These are phyloP conservation scores for Platerodrilus igneus DNA, from an alignment of 2,888 invertebrate species.

Conservation along the genomic window DNA sequence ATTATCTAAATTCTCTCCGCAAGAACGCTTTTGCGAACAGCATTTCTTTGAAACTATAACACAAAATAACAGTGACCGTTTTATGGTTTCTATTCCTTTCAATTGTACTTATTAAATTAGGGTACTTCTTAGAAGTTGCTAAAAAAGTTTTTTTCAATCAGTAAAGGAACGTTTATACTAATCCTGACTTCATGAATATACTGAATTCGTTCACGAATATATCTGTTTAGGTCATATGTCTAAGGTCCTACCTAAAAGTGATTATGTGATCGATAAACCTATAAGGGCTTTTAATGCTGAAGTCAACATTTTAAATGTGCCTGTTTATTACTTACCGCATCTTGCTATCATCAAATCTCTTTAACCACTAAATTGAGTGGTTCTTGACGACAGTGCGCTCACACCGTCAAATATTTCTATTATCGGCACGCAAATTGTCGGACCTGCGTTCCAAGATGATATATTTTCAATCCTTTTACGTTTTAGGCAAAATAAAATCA, in stretches of 20 bases:
- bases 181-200: conserved; percentile 5
- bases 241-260: background rate
- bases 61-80: conserved; percentile 1
- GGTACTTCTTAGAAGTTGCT: conserved; percentile 6
- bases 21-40: conserved; percentile 13
- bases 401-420: conserved; percentile 17
- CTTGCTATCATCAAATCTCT: conserved; percentile 17
- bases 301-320: background rate
- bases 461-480: conserved; percentile 26
- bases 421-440: conserved; percentile 18
- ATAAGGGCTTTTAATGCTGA: background rate
- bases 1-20: background rate
- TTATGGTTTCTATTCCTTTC: conserved; percentile 10
- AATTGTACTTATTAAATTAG: conserved; percentile 4
- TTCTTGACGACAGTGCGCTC: conserved; percentile 14
- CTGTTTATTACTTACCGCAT: conserved; percentile 10
- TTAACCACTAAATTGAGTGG: conserved; percentile 18
- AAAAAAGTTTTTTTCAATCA: background rate
- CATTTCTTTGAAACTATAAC: conserved; percentile 7
- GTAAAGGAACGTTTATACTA: conserved; percentile 3
- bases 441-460: conserved; percentile 19
- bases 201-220: conserved; percentile 11
- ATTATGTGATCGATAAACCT: background rate
- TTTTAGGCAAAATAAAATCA: conserved; percentile 26
- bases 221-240: conserved; percentile 9